A percentile compares a stretch with the other conserved stretches of the same genome.
Evolutionary conservation across 2,888 invertebrate species (phyloP).

Genomic region (Epirrhoe tristata): DNA sequence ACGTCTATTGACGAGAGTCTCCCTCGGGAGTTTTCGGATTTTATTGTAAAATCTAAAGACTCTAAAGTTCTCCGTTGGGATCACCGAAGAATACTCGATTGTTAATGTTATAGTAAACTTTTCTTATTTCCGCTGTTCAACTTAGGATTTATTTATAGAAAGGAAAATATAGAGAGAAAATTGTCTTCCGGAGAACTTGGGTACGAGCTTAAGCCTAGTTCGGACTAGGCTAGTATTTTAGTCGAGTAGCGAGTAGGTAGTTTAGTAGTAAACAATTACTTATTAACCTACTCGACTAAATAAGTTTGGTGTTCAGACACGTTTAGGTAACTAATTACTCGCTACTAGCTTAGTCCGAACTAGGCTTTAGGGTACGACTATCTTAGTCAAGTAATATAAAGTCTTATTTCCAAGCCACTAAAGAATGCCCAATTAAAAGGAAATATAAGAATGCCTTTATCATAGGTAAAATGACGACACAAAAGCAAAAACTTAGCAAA

Average conservation of each 20-base stretch:
- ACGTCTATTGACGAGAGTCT: constrained; percentile 22
- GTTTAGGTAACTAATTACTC: no score
- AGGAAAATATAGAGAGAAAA: neutral
- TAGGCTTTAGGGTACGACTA: no score
- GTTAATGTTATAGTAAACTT: constrained; percentile 7
- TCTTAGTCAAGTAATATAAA: no score
- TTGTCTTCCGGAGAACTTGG: no score
- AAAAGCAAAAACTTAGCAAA: neutral
- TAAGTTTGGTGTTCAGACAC: no score
- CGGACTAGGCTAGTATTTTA: no score
- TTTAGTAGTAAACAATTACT: no score
- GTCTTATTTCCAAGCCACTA: neutral
- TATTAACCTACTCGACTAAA: no score
- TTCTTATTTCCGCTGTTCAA: neutral
- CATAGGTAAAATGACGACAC: neutral
- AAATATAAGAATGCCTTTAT: neutral
- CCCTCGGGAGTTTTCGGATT: constrained; percentile 21
- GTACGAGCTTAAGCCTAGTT: no score
- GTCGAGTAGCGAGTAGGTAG: no score
- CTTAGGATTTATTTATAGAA: neutral
- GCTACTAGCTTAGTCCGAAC: no score
- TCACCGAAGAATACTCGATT: neutral
- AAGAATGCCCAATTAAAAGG: neutral
- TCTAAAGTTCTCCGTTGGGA: constrained; percentile 12
- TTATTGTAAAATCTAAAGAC: constrained; percentile 15